Conservation (phyloP, 2,888 invertebrate species). For the Zhengitettix transpicula region DNA sequence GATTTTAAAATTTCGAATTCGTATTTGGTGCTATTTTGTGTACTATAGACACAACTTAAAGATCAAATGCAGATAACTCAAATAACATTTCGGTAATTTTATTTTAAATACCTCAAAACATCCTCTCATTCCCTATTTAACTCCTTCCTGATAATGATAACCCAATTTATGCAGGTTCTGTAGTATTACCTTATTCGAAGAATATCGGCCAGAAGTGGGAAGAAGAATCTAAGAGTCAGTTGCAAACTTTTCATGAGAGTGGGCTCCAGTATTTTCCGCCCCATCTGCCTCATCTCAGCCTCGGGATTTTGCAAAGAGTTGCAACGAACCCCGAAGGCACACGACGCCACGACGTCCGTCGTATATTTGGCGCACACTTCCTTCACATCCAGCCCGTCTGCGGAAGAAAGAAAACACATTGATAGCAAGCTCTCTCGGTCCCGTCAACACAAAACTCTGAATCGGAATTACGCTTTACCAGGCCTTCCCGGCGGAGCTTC, state of each 20-base stretch:
- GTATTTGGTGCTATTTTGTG: too few relatives aligned
- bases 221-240: not conserved
- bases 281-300: not conserved
- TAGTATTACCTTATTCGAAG: not conserved
- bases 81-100: too few relatives aligned
- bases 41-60: too few relatives aligned
- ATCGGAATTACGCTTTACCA: not conserved
- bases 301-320: not conserved
- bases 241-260: not conserved
- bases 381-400: not conserved
- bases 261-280: not conserved
- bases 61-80: too few relatives aligned
- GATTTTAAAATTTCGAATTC: too few relatives aligned
- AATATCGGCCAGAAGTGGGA: not conserved
- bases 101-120: too few relatives aligned
- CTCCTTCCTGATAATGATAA: too few relatives aligned
- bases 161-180: not conserved
- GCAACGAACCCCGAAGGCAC: not conserved
- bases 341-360: not conserved
- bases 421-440: not conserved
- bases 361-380: not conserved
- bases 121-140: too few relatives aligned
- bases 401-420: not conserved
- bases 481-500: not conserved
- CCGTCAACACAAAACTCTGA: not conserved